Evolutionary conservation across 2,113 vertebrate genomes (phyloP).

Genomic region (Alaudala cheleensis): DNA sequence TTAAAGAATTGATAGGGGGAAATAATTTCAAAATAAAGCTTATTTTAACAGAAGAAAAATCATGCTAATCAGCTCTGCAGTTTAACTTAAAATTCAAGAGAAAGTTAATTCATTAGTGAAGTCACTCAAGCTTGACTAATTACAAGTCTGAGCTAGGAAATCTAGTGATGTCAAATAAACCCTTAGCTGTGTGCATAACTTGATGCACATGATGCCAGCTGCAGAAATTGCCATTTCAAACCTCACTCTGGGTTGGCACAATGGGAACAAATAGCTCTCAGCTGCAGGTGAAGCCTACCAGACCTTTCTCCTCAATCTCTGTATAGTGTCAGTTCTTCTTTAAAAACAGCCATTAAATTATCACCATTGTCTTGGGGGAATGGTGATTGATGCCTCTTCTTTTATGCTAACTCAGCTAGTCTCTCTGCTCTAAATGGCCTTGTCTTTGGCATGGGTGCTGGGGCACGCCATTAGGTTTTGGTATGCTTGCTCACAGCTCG

Average conservation of each 20-base stretch:
- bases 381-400: conserved; percentile 63
- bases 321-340: conserved; percentile 57
- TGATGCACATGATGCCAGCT: conserved; percentile 42
- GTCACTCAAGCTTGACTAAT: conserved; percentile 22
- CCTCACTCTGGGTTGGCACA: conserved; percentile 14
- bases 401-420: conserved; percentile 57
- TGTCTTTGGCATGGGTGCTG: conserved; percentile 28
- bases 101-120: conserved; percentile 31
- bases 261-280: conserved; percentile 62
- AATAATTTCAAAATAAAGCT: not conserved
- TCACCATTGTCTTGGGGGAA: conserved; percentile 50
- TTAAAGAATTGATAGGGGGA: not conserved
- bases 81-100: not conserved
- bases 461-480: conserved; percentile 28
- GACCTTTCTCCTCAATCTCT: conserved; percentile 50
- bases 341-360: conserved; percentile 68
- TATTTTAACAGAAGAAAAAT: not conserved
- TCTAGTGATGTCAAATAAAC: not conserved
- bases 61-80: rapidly evolving
- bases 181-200: not conserved
- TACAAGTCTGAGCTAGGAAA: conserved; percentile 22
- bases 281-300: conserved; percentile 67
- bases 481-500: not conserved
- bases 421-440: conserved; percentile 43
- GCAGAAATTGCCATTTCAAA: conserved; percentile 47